phyloP scores from a whole-genome alignment of 2,888 invertebrate genomes.

The Sinelater perroti region DNA sequence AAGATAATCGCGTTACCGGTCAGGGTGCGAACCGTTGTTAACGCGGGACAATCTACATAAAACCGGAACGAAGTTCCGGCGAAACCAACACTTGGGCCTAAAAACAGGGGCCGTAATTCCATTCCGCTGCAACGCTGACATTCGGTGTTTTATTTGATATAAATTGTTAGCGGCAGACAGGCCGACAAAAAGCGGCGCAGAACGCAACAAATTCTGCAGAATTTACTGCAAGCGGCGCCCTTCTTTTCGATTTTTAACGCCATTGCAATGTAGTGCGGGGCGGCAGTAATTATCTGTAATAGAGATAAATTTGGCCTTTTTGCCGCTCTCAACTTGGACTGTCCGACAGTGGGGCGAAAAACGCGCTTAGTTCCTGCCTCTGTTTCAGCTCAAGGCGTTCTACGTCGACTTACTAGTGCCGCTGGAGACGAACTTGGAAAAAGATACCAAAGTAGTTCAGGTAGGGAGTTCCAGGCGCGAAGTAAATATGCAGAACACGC shows the following conservation, averaged over 20 bases:
- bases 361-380: neutral
- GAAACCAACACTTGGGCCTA: constrained; percentile 39
- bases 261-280: neutral
- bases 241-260: constrained; percentile 16
- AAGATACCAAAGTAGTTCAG: constrained; percentile 92
- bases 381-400: constrained; percentile 87
- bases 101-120: constrained; percentile 27
- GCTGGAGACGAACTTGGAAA: constrained; percentile 91
- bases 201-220: constrained; percentile 19
- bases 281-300: constrained; percentile 6
- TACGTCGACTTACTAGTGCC: constrained; percentile 93
- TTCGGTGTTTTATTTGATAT: constrained; percentile 23
- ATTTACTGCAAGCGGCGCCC: constrained; percentile 16
- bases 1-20: constrained; percentile 51
- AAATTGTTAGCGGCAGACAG: constrained; percentile 19
- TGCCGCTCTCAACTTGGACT: neutral
- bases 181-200: constrained; percentile 16
- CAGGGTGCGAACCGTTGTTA: constrained; percentile 44
- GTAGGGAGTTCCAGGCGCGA: constrained; percentile 58
- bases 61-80: constrained; percentile 49
- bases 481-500: neutral
- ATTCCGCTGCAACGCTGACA: constrained; percentile 21
- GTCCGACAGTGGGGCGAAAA: neutral
- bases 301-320: constrained; percentile 2
- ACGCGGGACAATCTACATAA: constrained; percentile 42